Base-by-base conservation (phyloP, 1,140 invertebrate genomes). In the Drosophila sulfurigaster region DNA sequence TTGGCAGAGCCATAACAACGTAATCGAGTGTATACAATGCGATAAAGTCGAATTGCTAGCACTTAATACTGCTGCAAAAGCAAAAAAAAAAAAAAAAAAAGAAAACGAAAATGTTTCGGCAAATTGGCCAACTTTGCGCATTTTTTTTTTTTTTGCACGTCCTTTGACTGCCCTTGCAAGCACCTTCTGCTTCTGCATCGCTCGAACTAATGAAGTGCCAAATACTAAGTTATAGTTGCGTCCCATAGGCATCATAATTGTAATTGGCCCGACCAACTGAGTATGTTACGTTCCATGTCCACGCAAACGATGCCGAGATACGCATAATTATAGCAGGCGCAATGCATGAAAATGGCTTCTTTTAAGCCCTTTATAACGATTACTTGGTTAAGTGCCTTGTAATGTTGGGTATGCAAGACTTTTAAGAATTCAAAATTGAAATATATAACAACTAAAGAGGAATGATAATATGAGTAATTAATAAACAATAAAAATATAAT, bases 1-100 rank as follows among this genome's bases (percentile, higher is more conserved):
- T 78, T 65, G 65, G 28, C 81, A 54, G 66, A 38, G 59, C 65
- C 69, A 75, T 85, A 78, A 86, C 82, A 86, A 86, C 78, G 82
- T 87, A 87, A 86, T 86, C 82, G 82, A 87, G 82, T 87, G 82
- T 79, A 75, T 72, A 70, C 67, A 79, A 75, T 67, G 75, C 52
- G 82, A 86, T 86, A 86, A 86, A 79, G 51, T 75, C 75, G 70
- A 86, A 75, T 81, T 78, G 81, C 78, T 20, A 35, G 62, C 74
- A 74, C 69, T 78, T 73, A 73, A 58, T 77, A 68, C 46, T 30
- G 60, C 41, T 32, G 46, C 25, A 10, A 45, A 48, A 54, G 48
- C 20, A 56, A 10, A 8, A 13, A 57, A 67, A 32, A 48, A 32
- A 38, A 35, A 38, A 59, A 11, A 32, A 78, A 81, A 71, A 64